These are phyloP conservation scores for Drosophila watanabei DNA, from an alignment of 1,140 invertebrate species.

Conservation along the genomic window DNA sequence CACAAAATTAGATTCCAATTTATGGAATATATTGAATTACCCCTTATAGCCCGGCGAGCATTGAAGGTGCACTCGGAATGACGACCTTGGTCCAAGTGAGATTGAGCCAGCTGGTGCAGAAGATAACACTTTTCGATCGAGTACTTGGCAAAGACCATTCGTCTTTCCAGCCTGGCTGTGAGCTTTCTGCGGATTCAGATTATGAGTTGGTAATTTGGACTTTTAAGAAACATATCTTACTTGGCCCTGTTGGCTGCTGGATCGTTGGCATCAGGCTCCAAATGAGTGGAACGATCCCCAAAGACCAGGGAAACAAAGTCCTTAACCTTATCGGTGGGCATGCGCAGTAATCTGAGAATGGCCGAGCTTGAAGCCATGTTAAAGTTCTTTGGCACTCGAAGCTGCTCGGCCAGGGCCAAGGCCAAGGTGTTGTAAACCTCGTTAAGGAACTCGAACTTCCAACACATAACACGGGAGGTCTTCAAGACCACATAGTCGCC, in stretches of 20 bases:
- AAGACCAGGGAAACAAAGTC: constrained; percentile 66
- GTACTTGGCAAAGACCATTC: constrained; percentile 71
- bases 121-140: constrained; percentile 79
- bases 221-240: background rate
- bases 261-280: constrained; percentile 49
- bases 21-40: constrained; percentile 5
- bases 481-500: constrained; percentile 76
- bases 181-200: constrained; percentile 18
- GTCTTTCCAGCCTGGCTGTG: constrained; percentile 52
- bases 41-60: constrained; percentile 62
- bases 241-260: constrained; percentile 20
- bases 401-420: constrained; percentile 63
- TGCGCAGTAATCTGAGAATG: constrained; percentile 38
- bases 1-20: background rate
- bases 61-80: constrained; percentile 73
- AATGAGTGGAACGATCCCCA: constrained; percentile 73
- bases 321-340: constrained; percentile 60
- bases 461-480: constrained; percentile 79
- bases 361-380: background rate
- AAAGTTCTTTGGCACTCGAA: constrained; percentile 34
- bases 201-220: background rate
- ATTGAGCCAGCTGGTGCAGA: constrained; percentile 57
- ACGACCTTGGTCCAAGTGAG: constrained; percentile 59
- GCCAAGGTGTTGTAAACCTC: constrained; percentile 79
- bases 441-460: constrained; percentile 81